Percentiles rank a stretch among this genome's conserved stretches.
Conservation (phyloP, 1,140 invertebrate species). For the Drosophila dunni region DNA sequence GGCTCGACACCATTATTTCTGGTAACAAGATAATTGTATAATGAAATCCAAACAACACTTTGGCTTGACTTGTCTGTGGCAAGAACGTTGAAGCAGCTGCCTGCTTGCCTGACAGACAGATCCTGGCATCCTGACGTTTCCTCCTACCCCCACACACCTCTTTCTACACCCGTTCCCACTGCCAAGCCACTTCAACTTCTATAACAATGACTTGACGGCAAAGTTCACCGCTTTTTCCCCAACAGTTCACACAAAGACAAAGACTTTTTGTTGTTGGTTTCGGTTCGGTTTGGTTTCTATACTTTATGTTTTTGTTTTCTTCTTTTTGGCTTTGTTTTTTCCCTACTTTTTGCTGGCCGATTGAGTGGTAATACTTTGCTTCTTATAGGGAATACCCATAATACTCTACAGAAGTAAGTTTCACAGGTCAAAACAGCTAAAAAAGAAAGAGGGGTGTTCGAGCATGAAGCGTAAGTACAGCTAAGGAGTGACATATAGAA, state of each 20-base stretch:
- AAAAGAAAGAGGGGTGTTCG: neutral
- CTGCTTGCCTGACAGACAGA: constrained; percentile 24
- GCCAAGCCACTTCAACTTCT: constrained; percentile 36
- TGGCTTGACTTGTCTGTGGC: constrained; percentile 57
- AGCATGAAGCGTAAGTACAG: neutral
- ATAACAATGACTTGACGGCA: constrained; percentile 78
- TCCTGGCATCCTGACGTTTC: constrained; percentile 28
- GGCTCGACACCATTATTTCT: constrained; percentile 81
- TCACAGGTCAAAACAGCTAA: constrained; percentile 2
- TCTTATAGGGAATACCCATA: constrained; percentile 8
- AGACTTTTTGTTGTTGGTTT: constrained; percentile 58
- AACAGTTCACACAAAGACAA: constrained; percentile 56
- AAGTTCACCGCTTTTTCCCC: constrained; percentile 66
- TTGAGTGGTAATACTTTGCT: constrained; percentile 66
- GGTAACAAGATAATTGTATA: constrained; percentile 83
- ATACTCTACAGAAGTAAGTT: neutral
- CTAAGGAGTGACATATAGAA: constrained; percentile 1
- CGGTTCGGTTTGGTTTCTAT: constrained; percentile 15
- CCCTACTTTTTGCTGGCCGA: constrained; percentile 37
- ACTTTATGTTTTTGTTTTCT: constrained; percentile 5
- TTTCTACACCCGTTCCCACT: neutral
- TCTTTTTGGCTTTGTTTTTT: constrained; percentile 5
- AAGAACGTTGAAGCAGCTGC: constrained; percentile 5
- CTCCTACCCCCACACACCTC: constrained; percentile 7
- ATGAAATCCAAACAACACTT: constrained; percentile 83